Base-by-base conservation (phyloP, 2,888 invertebrate species). In the Dolichopus griseipennis region DNA sequence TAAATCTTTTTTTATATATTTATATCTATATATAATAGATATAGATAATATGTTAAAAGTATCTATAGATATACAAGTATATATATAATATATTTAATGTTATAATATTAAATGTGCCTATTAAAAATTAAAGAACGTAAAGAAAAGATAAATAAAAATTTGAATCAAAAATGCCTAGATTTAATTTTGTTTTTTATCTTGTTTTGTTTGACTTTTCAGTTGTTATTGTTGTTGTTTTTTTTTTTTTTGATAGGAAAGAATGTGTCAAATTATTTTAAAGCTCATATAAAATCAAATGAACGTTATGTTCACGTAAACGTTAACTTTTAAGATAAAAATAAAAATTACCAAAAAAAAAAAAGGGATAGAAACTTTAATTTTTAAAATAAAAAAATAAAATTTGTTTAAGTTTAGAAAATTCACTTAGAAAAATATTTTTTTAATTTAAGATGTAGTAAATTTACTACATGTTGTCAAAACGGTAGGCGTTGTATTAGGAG, bases 231-330 rank as follows among this genome's bases (percentile, higher is more conserved):
- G 37, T 37, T 37, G n/a, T n/a, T n/a, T n/a, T n/a, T 43, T 43
- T 43, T 52, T 18, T 18, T 52, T n/a, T 52, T 52, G 52, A 52
- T 18, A 52, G 15, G 15, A 37, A 52, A 18, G 52, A 52, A 52
- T 52, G 52, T 52, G 52, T 52, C 52, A 52, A 52, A 52, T 52
- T 52, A 52, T 52, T 52, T 52, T 52, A 52, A 52, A 52, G 52
- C 52, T 52, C 52, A 52, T 52, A 52, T 52, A 52, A 52, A 52
- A 52, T 52, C 52, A 52, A 52, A 52, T 52, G 18, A 52, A 52
- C 52, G 52, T 52, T 52, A 52, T 52, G 52, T 52, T 52, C 15
- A 52, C n/a, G 52, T 52, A 52, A 52, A 52, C 18, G 52, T 52
- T 18, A 52, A 52, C 18, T 18, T 52, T 18, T 18, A 18, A 52